Evolutionary conservation across 2,797 vertebrate genomes (phyloP).

Genomic region (Leptoclinus maculatus): DNA sequence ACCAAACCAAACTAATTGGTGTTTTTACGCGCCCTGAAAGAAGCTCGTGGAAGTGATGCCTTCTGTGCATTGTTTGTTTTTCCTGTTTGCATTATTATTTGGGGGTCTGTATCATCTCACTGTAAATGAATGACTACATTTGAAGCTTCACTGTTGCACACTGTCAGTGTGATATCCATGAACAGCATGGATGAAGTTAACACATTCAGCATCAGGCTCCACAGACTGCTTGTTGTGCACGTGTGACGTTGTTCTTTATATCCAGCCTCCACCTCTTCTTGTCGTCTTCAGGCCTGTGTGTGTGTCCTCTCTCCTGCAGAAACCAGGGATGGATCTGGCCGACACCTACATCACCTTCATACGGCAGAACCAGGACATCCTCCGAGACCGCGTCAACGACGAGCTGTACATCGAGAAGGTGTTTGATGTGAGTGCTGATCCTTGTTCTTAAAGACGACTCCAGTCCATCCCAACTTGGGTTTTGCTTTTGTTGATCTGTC

Average conservation of each 20-base stretch:
- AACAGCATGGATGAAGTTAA: background rate
- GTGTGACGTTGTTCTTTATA: background rate
- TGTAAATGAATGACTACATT: background rate
- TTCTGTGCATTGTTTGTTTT: background rate
- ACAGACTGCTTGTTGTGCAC: background rate
- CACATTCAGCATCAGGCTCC: constrained; percentile 3
- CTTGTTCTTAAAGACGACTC: background rate
- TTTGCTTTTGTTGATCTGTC: background rate
- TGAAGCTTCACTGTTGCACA: background rate
- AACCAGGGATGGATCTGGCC: constrained; percentile 95
- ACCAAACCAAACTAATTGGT: too few species aligned
- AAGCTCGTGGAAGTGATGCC: background rate
- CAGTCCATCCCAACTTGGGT: background rate
- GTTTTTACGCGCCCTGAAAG: background rate
- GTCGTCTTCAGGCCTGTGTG: constrained; percentile 6
- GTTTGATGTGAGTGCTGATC: constrained; percentile 92
- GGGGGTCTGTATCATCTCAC: constrained; percentile 1
- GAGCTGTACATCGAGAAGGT: constrained; percentile 94
- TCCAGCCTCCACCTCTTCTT: background rate
- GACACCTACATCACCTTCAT: constrained; percentile 97
- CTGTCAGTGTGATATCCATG: background rate
- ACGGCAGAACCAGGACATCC: constrained; percentile 96
- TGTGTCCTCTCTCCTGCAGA: constrained; percentile 80
- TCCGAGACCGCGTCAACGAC: constrained; percentile 92
- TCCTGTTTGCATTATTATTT: background rate